phyloP scores from a whole-genome alignment of 2,113 vertebrate genomes.

The Tinamus guttatus region DNA sequence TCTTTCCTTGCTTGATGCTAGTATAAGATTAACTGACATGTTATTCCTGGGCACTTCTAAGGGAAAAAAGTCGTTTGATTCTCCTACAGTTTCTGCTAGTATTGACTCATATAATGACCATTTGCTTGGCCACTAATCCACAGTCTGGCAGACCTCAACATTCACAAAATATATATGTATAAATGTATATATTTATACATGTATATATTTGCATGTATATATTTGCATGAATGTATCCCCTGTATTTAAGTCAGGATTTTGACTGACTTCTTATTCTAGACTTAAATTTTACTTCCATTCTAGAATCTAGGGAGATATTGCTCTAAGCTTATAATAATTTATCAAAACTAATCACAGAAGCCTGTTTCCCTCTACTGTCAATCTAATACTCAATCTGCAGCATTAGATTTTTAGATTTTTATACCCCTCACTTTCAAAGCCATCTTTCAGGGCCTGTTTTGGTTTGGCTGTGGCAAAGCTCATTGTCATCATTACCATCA shows the following conservation, averaged over 20 bases:
- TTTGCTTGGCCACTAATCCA: constrained; percentile 41
- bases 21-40: background rate
- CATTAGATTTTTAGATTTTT: background rate
- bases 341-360: constrained; percentile 50
- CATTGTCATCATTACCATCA: background rate
- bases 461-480: background rate
- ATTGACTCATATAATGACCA: constrained; percentile 53
- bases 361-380: background rate
- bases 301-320: constrained; percentile 24
- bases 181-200: background rate
- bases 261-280: constrained; percentile 7
- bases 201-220: background rate
- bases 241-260: constrained; percentile 32
- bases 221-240: background rate
- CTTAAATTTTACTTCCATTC: constrained; percentile 31
- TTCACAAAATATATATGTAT: background rate
- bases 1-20: background rate
- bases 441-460: background rate
- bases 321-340: constrained; percentile 26
- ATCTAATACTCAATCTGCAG: background rate
- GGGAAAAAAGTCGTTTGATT: background rate
- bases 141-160: constrained; percentile 19
- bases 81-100: background rate
- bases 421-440: background rate
- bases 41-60: constrained; percentile 3